Conservation (phyloP, 2,797 vertebrate genomes). For the Poecilia picta region DNA sequence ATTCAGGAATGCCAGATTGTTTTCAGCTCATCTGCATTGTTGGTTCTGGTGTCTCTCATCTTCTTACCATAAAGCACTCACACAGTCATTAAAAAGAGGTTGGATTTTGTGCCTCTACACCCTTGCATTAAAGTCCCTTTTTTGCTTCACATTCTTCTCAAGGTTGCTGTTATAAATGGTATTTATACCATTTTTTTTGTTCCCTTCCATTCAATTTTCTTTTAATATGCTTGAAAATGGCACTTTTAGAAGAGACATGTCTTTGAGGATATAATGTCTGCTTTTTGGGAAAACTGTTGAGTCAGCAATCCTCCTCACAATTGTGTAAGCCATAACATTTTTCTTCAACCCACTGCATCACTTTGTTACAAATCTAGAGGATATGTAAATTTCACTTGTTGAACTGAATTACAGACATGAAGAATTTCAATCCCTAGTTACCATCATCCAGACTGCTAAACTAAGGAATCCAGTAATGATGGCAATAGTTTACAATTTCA, state of each 20-base stretch:
- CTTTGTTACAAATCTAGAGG: neutral
- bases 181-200: neutral
- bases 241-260: neutral
- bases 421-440: neutral
- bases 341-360: neutral
- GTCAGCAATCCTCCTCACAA: neutral
- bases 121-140: neutral
- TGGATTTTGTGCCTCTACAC: neutral
- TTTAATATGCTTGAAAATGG: neutral
- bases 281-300: neutral
- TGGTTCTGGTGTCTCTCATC: too few relatives aligned
- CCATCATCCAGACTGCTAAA: neutral
- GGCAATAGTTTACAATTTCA: neutral
- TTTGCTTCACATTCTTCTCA: neutral
- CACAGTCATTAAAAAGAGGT: neutral
- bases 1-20: neutral
- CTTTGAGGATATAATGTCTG: neutral
- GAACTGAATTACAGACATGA: neutral
- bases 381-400: neutral
- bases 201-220: neutral
- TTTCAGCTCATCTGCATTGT: too few relatives aligned
- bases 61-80: neutral
- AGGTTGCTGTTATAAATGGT: neutral
- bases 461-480: neutral
- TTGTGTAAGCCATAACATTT: neutral